A percentile compares a stretch with the other conserved stretches of the same genome.
Evolutionary conservation across 35 echinoderm and acorn worm species (phyloP).

Genomic region (Apostichopus californicus): DNA sequence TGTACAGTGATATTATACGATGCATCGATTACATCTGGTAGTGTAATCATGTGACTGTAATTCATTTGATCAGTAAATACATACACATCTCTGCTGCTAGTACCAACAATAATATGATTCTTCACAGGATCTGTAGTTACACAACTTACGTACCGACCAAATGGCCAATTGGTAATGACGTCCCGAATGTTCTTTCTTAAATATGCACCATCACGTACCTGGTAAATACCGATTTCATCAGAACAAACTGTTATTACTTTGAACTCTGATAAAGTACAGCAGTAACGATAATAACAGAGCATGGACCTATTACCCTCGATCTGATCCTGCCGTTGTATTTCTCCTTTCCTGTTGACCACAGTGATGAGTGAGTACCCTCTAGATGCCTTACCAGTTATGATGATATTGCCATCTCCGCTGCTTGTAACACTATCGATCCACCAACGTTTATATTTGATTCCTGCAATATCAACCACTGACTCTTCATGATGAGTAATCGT

Average conservation of each 20-base stretch:
- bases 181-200: background rate
- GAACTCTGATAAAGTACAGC: background rate
- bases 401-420: background rate
- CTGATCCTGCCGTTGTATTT: background rate
- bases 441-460: background rate
- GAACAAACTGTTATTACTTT: background rate
- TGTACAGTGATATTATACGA: no score
- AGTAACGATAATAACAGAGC: background rate
- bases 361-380: background rate
- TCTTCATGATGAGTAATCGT: background rate
- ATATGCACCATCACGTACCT: background rate
- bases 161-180: background rate
- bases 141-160: background rate
- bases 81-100: no score
- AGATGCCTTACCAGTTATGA: background rate
- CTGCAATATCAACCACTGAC: background rate
- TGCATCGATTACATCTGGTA: no score
- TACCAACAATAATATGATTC: no score
- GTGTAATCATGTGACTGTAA: no score
- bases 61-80: no score
- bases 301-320: no score
- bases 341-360: background rate
- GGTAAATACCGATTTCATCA: background rate
- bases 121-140: background rate
- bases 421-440: background rate